Percentiles rank a stretch among this genome's conserved stretches.
phyloP scores from a whole-genome alignment of 2,113 vertebrate species.

The Heterotilapia buettikoferi region DNA sequence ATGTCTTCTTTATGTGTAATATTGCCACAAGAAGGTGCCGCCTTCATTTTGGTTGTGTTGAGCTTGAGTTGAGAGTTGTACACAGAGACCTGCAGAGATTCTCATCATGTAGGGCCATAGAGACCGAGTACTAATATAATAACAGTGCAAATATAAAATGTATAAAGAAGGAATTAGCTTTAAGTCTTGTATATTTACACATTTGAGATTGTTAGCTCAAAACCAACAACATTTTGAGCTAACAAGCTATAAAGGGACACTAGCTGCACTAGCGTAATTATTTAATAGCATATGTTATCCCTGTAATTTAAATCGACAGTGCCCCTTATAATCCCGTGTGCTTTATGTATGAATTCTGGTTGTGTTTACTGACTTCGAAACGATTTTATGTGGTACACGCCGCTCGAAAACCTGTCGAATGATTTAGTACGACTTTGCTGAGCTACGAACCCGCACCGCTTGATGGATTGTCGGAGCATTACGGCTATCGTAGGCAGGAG shows the following conservation, averaged over 20 bases:
- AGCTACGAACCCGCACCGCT: too few relatives aligned
- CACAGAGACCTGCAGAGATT: neutral
- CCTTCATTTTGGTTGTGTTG: neutral
- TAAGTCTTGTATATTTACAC: neutral
- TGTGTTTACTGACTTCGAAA: too few relatives aligned
- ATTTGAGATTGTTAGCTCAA: neutral
- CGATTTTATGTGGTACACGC: too few relatives aligned
- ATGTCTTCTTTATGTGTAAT: neutral
- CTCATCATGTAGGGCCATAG: neutral
- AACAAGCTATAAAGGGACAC: neutral
- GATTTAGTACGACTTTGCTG: too few relatives aligned
- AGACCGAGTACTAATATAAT: rapidly evolving
- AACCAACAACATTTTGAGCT: neutral
- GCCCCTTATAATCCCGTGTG: too few relatives aligned
- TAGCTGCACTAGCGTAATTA: neutral
- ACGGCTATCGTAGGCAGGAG: too few relatives aligned
- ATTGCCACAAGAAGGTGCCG: neutral
- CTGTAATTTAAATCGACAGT: too few relatives aligned
- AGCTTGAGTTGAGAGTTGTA: neutral
- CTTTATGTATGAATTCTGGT: too few relatives aligned
- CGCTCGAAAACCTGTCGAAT: too few relatives aligned
- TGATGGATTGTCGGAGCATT: too few relatives aligned
- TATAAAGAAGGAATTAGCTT: neutral
- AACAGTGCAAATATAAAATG: neutral
- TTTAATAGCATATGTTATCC: neutral